These are phyloP conservation scores for Holocentrus rufus DNA, from an alignment of 2,797 vertebrate genomes.

Conservation along the genomic window DNA sequence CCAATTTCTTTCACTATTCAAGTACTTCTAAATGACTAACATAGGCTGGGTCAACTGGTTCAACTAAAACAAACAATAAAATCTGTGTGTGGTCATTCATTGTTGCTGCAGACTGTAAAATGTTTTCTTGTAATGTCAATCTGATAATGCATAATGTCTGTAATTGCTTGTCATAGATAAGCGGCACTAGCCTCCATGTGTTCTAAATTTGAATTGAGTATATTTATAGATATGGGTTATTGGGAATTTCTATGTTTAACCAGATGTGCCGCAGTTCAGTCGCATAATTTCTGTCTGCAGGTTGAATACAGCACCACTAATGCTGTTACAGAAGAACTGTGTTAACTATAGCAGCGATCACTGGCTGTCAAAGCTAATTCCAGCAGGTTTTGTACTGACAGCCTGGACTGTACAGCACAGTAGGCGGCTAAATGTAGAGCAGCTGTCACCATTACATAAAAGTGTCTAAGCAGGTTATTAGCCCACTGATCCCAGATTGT, in stretches of 20 bases:
- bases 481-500: constrained; percentile 42
- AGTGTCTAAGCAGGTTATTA: constrained; percentile 48
- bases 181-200: background rate
- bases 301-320: constrained; percentile 23
- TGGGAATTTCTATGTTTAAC: constrained; percentile 3
- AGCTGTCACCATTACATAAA: constrained; percentile 68
- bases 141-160: constrained; percentile 1
- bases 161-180: constrained; percentile 19
- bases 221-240: constrained; percentile 18
- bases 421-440: constrained; percentile 61
- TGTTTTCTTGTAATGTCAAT: constrained; percentile 11
- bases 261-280: background rate
- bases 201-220: background rate
- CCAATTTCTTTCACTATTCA: constrained; percentile 17
- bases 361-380: constrained; percentile 57
- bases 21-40: constrained; percentile 3
- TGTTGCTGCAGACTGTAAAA: constrained; percentile 35
- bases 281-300: constrained; percentile 14
- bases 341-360: constrained; percentile 47
- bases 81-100: constrained; percentile 34
- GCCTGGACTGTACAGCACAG: constrained; percentile 34
- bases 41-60: constrained; percentile 25
- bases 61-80: constrained; percentile 18
- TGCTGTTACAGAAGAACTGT: constrained; percentile 47
- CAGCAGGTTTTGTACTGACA: constrained; percentile 46